These are phyloP conservation scores for Aldrovandia affinis DNA, from an alignment of 2,797 vertebrate genomes.

Conservation along the genomic window DNA sequence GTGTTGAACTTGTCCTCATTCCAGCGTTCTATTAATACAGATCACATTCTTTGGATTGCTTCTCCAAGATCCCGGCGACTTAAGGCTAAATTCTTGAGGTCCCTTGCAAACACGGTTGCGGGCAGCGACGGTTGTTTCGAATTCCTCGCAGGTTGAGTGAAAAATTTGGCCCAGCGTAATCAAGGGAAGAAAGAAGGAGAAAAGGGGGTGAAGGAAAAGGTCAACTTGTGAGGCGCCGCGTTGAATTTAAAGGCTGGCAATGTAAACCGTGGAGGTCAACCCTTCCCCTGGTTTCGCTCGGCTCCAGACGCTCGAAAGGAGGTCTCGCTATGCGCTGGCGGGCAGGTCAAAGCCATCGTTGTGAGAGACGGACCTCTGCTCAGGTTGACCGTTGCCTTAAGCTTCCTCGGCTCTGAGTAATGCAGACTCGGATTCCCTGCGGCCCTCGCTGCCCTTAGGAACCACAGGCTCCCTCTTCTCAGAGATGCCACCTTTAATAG, in stretches of 20 bases:
- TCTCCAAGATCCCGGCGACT: neutral
- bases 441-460: neutral
- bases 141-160: neutral
- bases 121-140: neutral
- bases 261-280: neutral
- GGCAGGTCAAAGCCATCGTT: slow-evolving; percentile 62
- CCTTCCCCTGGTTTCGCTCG: neutral
- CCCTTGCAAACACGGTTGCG: neutral
- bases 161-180: neutral
- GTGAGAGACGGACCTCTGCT: slow-evolving; percentile 49
- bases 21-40: neutral
- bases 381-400: slow-evolving; percentile 59
- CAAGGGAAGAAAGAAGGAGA: neutral
- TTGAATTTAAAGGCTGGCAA: neutral
- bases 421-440: slow-evolving; percentile 37
- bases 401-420: slow-evolving; percentile 53
- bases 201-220: neutral
- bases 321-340: neutral
- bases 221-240: neutral
- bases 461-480: slow-evolving; percentile 28
- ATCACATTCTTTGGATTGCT: neutral
- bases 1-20: neutral
- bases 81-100: neutral
- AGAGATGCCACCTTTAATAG: slow-evolving; percentile 43
- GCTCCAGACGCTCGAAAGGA: neutral